These are phyloP conservation scores for Aplysina aerophoba DNA, from an alignment of 37 sponge, comb jelly and placozoan genomes.

Conservation along the genomic window DNA sequence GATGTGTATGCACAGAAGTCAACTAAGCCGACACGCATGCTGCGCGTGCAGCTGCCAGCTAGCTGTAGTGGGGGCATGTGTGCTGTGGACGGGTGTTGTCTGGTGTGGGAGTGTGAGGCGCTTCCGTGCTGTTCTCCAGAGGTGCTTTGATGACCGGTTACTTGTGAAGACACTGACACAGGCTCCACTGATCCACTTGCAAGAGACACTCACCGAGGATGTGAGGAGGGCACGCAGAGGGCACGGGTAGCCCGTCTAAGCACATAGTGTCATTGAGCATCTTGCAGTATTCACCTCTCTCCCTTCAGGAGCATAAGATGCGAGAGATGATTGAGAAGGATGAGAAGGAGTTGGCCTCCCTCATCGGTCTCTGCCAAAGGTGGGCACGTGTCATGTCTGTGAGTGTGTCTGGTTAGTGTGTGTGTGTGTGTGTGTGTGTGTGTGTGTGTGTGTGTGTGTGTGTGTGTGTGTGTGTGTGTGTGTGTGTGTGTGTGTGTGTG, in stretches of 20 bases:
- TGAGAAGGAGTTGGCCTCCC: constrained; percentile 61
- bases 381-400: background rate
- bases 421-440: background rate
- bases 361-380: constrained; percentile 61
- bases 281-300: background rate
- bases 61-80: too few species aligned
- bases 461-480: background rate
- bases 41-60: too few species aligned
- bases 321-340: constrained; percentile 36
- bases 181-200: constrained; percentile 55
- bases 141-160: constrained; percentile 36
- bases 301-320: constrained; percentile 38
- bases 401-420: too few species aligned
- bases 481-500: background rate
- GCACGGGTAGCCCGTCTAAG: background rate
- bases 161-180: constrained; percentile 67
- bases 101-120: too few species aligned
- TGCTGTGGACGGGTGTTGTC: too few species aligned
- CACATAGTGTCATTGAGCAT: background rate
- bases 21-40: too few species aligned
- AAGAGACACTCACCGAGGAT: constrained; percentile 54
- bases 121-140: too few species aligned
- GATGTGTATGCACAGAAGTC: too few species aligned
- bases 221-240: background rate
- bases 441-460: background rate